These are phyloP conservation scores for Phrynosoma platyrhinos DNA, from an alignment of 2,113 vertebrate genomes.

Conservation along the genomic window DNA sequence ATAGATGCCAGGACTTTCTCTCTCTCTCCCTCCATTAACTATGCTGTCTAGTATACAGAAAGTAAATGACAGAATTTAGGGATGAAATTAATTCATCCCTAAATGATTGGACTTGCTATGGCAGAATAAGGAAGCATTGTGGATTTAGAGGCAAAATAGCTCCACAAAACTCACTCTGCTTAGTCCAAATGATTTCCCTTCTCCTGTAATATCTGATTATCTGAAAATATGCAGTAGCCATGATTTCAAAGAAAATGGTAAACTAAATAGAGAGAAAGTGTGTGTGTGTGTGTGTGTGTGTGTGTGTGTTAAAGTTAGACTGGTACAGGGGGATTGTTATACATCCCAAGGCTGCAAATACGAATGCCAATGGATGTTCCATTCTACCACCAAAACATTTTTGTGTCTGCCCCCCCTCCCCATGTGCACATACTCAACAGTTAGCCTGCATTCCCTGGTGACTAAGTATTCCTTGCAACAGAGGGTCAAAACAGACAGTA, in stretches of 20 bases:
- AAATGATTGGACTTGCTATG: background rate
- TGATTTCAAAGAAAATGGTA: background rate
- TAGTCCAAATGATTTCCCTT: background rate
- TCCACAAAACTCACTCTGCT: constrained; percentile 17
- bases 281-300: too few relatives aligned
- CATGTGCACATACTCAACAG: too few relatives aligned
- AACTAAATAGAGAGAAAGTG: background rate
- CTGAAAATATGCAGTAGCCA: background rate
- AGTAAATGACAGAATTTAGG: constrained; percentile 48
- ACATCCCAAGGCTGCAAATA: too few relatives aligned
- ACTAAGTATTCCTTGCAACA: too few relatives aligned
- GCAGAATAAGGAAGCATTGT: constrained; percentile 30
- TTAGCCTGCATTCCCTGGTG: too few relatives aligned
- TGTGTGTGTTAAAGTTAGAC: too few relatives aligned
- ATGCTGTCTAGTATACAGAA: constrained; percentile 28
- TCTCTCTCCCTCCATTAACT: constrained; percentile 13
- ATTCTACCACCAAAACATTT: too few relatives aligned
- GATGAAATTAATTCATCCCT: constrained; percentile 42
- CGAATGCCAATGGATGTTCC: too few relatives aligned
- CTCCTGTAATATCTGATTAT: background rate
- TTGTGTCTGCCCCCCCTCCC: too few relatives aligned
- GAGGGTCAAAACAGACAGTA: too few relatives aligned
- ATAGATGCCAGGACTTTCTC: constrained; percentile 12
- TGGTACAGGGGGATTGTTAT: background rate
- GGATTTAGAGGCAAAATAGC: background rate